Conservation (phyloP, 2,797 vertebrate species). For the Kryptolebias ocellatus region DNA sequence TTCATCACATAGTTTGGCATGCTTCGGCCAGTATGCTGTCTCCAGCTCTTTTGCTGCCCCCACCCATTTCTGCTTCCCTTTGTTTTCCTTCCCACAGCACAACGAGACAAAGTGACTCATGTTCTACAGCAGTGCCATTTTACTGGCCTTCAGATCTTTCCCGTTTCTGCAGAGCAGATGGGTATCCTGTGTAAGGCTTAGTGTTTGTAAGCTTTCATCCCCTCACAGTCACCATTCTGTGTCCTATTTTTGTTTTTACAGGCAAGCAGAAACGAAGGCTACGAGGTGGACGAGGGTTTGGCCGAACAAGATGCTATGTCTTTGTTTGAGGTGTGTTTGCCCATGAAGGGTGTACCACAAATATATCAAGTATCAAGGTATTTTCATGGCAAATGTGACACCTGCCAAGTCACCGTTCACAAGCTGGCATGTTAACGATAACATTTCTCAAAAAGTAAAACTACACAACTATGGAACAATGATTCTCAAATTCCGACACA, state of each 20-base stretch:
- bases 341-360: background rate
- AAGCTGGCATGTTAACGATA: too few species aligned
- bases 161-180: conserved; percentile 41
- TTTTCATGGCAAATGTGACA: conserved; percentile 5
- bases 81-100: conserved; percentile 31
- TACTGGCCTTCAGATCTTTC: conserved; percentile 9
- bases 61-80: conserved; percentile 43
- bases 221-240: background rate
- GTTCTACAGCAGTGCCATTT: conserved; percentile 1
- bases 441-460: background rate
- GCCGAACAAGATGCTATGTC: conserved; percentile 89
- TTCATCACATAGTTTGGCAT: conserved; percentile 47
- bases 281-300: conserved; percentile 84
- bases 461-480: too few species aligned
- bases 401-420: background rate
- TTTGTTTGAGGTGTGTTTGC: conserved; percentile 86
- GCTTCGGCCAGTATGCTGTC: conserved; percentile 12
- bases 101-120: conserved; percentile 51
- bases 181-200: conserved; percentile 30
- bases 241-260: conserved; percentile 48
- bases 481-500: background rate
- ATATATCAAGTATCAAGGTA: background rate
- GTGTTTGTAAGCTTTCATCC: conserved; percentile 18
- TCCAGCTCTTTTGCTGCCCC: conserved; percentile 11
- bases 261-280: conserved; percentile 89